A percentile compares a stretch with the other conserved stretches of the same genome.
Conservation (phyloP, 2,888 invertebrate species). For the Xestia rhomboidea region DNA sequence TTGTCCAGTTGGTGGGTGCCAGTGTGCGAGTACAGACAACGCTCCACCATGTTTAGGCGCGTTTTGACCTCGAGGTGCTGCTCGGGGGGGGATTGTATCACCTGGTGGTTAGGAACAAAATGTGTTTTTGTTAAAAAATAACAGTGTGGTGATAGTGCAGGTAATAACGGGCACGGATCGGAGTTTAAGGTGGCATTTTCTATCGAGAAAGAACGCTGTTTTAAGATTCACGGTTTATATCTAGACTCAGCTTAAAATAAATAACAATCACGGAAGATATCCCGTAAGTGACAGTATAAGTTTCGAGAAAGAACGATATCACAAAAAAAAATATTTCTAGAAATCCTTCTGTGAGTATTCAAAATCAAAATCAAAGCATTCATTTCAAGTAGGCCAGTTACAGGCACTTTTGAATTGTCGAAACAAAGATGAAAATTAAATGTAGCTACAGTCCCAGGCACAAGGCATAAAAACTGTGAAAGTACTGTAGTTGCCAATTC, state of each 20-base stretch:
- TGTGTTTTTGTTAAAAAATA: neutral
- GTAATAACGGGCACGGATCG: neutral
- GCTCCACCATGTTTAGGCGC: conserved; percentile 91
- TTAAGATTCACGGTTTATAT: too few relatives aligned
- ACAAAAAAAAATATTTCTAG: neutral
- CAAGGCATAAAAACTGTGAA: too few relatives aligned
- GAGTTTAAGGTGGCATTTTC: neutral
- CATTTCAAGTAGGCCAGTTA: too few relatives aligned
- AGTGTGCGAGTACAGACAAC: conserved; percentile 92
- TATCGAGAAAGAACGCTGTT: neutral
- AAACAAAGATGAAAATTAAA: too few relatives aligned
- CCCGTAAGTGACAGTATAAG: too few relatives aligned
- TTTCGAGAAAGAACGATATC: neutral
- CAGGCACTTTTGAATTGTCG: too few relatives aligned
- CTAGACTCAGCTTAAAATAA: too few relatives aligned
- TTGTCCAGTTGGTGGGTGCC: conserved; percentile 91
- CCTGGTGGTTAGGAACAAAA: conserved; percentile 66
- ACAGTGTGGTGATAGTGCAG: neutral
- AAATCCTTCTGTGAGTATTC: neutral
- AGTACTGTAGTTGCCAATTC: too few relatives aligned
- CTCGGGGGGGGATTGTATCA: conserved; percentile 83
- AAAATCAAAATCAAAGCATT: too few relatives aligned
- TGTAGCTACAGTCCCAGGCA: too few relatives aligned
- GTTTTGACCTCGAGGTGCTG: conserved; percentile 90
- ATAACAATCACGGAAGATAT: too few relatives aligned